Conservation (phyloP, 2,113 vertebrate species). For the Neoarius graeffei region DNA sequence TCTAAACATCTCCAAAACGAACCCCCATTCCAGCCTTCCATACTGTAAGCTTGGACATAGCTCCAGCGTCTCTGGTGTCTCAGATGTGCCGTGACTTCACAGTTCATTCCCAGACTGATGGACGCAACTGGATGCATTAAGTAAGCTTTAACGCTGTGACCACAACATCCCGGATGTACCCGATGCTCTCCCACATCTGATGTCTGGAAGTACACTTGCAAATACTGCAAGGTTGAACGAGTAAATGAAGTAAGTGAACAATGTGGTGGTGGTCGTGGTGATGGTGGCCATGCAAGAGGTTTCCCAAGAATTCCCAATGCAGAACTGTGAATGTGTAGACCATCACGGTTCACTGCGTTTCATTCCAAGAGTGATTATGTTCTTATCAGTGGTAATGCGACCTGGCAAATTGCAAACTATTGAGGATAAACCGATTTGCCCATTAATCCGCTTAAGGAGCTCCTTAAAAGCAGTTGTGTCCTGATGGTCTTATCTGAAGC, state of each 20-base stretch:
- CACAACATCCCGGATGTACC: constrained; percentile 16
- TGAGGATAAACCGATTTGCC: constrained; percentile 65
- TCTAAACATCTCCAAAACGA: constrained; percentile 27
- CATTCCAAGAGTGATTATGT: constrained; percentile 36
- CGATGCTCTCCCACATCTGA: neutral
- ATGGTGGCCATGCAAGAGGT: constrained; percentile 1
- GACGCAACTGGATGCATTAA: constrained; percentile 57
- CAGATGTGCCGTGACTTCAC: constrained; percentile 40
- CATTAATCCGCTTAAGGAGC: constrained; percentile 73
- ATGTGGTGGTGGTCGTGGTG: neutral
- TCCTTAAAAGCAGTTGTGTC: constrained; percentile 64
- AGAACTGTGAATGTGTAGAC: constrained; percentile 24
- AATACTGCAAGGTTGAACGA: constrained; percentile 44
- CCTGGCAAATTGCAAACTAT: constrained; percentile 61
- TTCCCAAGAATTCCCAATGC: constrained; percentile 7
- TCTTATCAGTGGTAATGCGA: constrained; percentile 55
- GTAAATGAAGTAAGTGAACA: constrained; percentile 6
- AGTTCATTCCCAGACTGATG: constrained; percentile 53
- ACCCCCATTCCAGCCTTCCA: constrained; percentile 1
- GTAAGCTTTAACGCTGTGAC: constrained; percentile 42
- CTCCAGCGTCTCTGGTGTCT: constrained; percentile 13
- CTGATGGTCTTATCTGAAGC: constrained; percentile 55
- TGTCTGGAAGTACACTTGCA: constrained; percentile 39
- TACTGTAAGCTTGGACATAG: constrained; percentile 18
- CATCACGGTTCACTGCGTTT: constrained; percentile 42